These are phyloP conservation scores for Falcaria lacertinaria DNA, from an alignment of 2,888 invertebrate genomes.

Conservation along the genomic window DNA sequence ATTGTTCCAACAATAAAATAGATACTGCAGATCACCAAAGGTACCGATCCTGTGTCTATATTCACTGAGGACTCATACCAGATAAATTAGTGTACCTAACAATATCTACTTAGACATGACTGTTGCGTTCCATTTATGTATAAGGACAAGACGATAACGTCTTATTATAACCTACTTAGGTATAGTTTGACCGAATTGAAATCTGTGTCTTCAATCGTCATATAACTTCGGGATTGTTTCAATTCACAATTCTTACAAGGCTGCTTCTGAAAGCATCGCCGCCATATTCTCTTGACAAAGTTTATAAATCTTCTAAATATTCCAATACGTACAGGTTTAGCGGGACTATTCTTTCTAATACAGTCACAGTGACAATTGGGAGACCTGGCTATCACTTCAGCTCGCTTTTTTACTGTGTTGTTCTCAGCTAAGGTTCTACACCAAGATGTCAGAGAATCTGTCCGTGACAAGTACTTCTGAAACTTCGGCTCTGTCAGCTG, in stretches of 20 bases:
- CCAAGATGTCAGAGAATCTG: slow-evolving; percentile 42
- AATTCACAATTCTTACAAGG: neutral
- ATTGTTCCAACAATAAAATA: neutral
- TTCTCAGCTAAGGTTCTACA: slow-evolving; percentile 46
- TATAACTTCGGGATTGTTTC: neutral
- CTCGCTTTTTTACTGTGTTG: slow-evolving; percentile 29
- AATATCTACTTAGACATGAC: neutral
- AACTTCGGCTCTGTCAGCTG: slow-evolving; percentile 56
- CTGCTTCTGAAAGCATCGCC: slow-evolving; percentile 30
- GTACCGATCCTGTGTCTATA: neutral
- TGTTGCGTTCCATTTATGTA: neutral
- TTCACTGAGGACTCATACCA: neutral
- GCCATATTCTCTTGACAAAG: slow-evolving; percentile 22
- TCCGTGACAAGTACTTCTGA: slow-evolving; percentile 44
- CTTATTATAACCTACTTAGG: slow-evolving; percentile 60
- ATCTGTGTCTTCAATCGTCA: neutral
- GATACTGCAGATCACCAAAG: neutral
- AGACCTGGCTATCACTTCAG: slow-evolving; percentile 44
- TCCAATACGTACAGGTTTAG: slow-evolving; percentile 20
- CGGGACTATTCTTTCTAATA: slow-evolving; percentile 26
- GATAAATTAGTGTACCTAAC: neutral
- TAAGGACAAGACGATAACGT: slow-evolving; percentile 14
- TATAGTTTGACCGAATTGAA: slow-evolving; percentile 19
- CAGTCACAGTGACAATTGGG: slow-evolving; percentile 60
- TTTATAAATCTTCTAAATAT: slow-evolving; percentile 30